phyloP scores from a whole-genome alignment of 1,140 invertebrate species.

The Drosophila teissieri region DNA sequence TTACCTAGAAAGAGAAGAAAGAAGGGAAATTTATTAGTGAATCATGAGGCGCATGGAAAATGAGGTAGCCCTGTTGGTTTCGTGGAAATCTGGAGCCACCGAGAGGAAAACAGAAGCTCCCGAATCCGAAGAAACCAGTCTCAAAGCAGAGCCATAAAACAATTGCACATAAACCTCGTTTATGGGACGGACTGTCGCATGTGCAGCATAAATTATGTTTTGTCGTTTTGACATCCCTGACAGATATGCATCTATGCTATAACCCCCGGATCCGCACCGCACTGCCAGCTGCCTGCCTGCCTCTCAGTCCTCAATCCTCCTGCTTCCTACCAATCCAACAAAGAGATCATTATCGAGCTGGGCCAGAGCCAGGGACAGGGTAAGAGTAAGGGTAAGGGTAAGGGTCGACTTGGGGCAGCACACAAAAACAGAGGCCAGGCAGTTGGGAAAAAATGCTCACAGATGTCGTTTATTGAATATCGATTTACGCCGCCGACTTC shows the following conservation, averaged over 20 bases:
- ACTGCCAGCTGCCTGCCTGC: constrained; percentile 38
- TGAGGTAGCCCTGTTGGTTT: constrained; percentile 31
- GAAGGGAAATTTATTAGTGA: constrained; percentile 50
- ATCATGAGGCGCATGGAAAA: constrained; percentile 41
- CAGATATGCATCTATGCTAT: constrained; percentile 70
- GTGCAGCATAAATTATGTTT: constrained; percentile 75
- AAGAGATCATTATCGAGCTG: constrained; percentile 75
- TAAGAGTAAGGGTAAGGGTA: constrained; percentile 39
- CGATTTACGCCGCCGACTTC: constrained; percentile 79
- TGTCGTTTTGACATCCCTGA: constrained; percentile 75
- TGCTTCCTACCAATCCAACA: constrained; percentile 39
- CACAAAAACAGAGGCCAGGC: constrained; percentile 16
- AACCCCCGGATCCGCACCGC: constrained; percentile 38
- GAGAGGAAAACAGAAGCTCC: constrained; percentile 26
- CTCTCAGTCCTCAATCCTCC: constrained; percentile 14
- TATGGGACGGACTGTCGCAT: constrained; percentile 61
- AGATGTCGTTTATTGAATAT: constrained; percentile 84
- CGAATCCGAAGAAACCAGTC: constrained; percentile 19
- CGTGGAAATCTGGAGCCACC: constrained; percentile 21
- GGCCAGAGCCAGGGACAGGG: constrained; percentile 11
- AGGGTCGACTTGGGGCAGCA: constrained; percentile 28
- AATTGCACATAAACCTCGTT: constrained; percentile 55
- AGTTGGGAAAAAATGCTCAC: constrained; percentile 71
- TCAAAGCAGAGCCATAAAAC: constrained; percentile 51
- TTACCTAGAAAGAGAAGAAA: constrained; percentile 67